Evolutionary conservation across 2,888 invertebrate species (phyloP).

Genomic region (Entomobrya proxima): DNA sequence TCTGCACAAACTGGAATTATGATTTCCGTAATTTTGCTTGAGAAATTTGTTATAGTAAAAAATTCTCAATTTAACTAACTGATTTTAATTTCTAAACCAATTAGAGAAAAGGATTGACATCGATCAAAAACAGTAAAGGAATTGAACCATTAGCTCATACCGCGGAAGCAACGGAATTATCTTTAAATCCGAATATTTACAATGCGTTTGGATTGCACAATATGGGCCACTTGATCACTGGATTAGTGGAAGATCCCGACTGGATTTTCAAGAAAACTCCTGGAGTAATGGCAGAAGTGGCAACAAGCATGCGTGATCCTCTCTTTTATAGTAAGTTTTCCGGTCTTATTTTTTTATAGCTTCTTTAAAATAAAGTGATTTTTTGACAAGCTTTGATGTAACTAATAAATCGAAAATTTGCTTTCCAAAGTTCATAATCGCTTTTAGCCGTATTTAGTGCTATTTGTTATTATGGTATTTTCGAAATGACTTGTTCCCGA

Average conservation of each 20-base stretch:
- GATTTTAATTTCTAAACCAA: not conserved
- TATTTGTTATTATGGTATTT: no score
- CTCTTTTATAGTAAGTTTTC: conserved; percentile 60
- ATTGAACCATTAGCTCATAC: conserved; percentile 58
- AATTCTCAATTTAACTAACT: not conserved
- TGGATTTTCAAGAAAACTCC: conserved; percentile 30
- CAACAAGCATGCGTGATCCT: conserved; percentile 57
- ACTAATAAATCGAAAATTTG: no score
- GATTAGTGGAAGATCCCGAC: conserved; percentile 55
- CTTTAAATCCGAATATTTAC: conserved; percentile 56
- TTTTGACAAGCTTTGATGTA: no score
- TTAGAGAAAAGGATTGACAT: conserved; percentile 39
- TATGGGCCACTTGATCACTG: conserved; percentile 56
- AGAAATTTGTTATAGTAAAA: no score
- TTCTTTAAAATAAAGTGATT: not conserved
- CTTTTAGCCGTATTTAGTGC: no score
- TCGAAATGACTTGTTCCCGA: no score
- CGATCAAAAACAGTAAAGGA: conserved; percentile 29
- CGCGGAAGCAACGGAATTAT: conserved; percentile 55
- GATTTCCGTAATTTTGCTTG: no score
- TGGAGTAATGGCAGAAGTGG: conserved; percentile 52
- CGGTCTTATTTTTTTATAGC: not conserved
- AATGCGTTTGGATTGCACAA: conserved; percentile 57
- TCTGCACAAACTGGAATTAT: conserved; percentile 32
- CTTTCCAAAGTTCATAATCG: no score